Base-by-base conservation (phyloP, 53 echinoderm and acorn worm genomes). In the Stichopus horrens region DNA sequence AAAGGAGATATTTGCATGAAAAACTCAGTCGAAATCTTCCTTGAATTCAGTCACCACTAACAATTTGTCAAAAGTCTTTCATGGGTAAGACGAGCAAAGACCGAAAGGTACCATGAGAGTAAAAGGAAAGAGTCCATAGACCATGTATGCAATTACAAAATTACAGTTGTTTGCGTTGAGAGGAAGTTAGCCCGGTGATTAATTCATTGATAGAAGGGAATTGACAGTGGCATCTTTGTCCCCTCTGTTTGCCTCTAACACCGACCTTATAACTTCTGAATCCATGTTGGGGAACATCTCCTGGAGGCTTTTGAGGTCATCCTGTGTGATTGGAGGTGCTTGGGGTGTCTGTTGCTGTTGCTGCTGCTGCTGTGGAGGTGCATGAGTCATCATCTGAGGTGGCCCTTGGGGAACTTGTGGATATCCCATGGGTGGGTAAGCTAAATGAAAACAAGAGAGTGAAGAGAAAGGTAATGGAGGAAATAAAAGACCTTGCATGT, bases 261-360 rank as follows among this genome's bases (percentile, higher is more conserved):
- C 96, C 4, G 99, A 94, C 37, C 87, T 57, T 67, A 99, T 95
- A 73, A 96, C 96, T 74, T 96, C 94, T 5, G 89, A 92, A 58
- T 99, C 99, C 79, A 94, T 93, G 59, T 89, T 89, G 13, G 99
- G 99, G 87, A 99, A 99, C 99, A 99, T 99, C 80, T 99, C 99
- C 53, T 99, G 93, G 9, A 99, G 79, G 51, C 92, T 86, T 57
- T 92, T 66, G 9, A 99, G 79, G 88, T 99, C 99, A 22, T 92
- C 96, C 76, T 92, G 94, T 1, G 96, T 99, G 90, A 99, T 99
- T 52, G 93, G 86, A 57, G 92, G 86, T 14, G 90, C 91, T 73
- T 90, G 98, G 19, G 83, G 92, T 68, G 88, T 86, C 4, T 88
- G 90, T 13, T 89, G 90, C 68, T 88, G 95, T 20, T 79, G 90